phyloP scores from a whole-genome alignment of 2,888 invertebrate species.

The Eledona agricola region DNA sequence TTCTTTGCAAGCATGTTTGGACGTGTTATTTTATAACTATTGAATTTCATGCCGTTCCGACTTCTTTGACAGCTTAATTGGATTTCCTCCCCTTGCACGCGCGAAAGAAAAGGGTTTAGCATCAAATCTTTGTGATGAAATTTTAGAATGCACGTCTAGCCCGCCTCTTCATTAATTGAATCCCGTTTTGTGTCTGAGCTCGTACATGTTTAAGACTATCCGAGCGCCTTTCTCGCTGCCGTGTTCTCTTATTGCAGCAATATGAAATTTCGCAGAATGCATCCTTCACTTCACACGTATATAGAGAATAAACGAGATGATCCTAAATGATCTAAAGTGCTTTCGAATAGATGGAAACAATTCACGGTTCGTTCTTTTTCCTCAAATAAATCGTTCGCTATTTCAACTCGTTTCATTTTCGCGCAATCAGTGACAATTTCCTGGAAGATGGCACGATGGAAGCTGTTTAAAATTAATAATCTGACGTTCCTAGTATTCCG shows the following conservation, averaged over 20 bases:
- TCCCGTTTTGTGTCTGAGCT: slow-evolving; percentile 8
- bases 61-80: slow-evolving; percentile 12
- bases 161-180: slow-evolving; percentile 16
- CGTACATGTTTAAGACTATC: slow-evolving; percentile 14
- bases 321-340: slow-evolving; percentile 2
- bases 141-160: too few relatives aligned
- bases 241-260: slow-evolving; percentile 6
- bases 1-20: slow-evolving; percentile 3
- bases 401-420: too few relatives aligned
- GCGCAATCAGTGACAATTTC: too few relatives aligned
- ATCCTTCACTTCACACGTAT: not conserved
- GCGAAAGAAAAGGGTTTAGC: not conserved
- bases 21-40: slow-evolving; percentile 2
- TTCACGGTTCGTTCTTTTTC: too few relatives aligned
- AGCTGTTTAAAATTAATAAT: too few relatives aligned
- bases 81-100: not conserved
- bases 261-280: slow-evolving; percentile 11
- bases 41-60: slow-evolving; percentile 2
- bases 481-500: too few relatives aligned
- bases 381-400: too few relatives aligned
- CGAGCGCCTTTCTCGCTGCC: slow-evolving; percentile 5
- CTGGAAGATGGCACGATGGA: too few relatives aligned
- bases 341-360: too few relatives aligned
- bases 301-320: slow-evolving; percentile 9
- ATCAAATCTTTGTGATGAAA: not conserved